Evolutionary conservation across 1,140 invertebrate species (phyloP).

Genomic region (Pygmarrhopalites habei): DNA sequence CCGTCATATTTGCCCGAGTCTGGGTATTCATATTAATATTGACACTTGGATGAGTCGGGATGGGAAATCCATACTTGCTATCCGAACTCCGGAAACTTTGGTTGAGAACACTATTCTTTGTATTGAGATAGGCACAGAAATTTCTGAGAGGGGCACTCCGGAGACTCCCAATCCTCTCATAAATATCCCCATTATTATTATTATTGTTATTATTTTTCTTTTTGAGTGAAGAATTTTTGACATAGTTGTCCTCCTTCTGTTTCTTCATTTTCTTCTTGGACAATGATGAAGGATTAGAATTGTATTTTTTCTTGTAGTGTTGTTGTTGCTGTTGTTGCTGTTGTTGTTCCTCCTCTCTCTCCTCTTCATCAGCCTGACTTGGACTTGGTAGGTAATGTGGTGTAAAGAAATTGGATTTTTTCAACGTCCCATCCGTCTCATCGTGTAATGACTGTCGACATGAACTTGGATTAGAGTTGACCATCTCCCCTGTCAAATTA

Average conservation of each 20-base stretch:
- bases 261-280: no score
- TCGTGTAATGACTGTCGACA: neutral
- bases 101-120: neutral
- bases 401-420: slow-evolving; percentile 21
- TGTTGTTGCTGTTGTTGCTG: neutral
- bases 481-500: neutral
- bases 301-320: neutral
- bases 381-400: slow-evolving; percentile 26
- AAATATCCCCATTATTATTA: slow-evolving; percentile 8
- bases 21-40: no score
- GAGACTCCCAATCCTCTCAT: slow-evolving; percentile 2
- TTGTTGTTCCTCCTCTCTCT: neutral
- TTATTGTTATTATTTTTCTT: neutral
- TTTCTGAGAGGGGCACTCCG: slow-evolving; percentile 16
- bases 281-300: no score
- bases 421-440: neutral
- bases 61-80: slow-evolving; percentile 30
- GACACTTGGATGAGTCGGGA: neutral
- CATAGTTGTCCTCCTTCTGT: neutral
- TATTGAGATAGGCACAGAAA: slow-evolving; percentile 26
- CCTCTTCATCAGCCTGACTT: no score
- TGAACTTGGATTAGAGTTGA: neutral
- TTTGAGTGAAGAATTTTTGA: neutral
- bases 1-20: no score
- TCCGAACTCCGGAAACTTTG: slow-evolving; percentile 9